A percentile compares a stretch with the other conserved stretches of the same genome.
Evolutionary conservation across 37 sponge, comb jelly and placozoan species (phyloP).

Genomic region (Spongilla lacustris): DNA sequence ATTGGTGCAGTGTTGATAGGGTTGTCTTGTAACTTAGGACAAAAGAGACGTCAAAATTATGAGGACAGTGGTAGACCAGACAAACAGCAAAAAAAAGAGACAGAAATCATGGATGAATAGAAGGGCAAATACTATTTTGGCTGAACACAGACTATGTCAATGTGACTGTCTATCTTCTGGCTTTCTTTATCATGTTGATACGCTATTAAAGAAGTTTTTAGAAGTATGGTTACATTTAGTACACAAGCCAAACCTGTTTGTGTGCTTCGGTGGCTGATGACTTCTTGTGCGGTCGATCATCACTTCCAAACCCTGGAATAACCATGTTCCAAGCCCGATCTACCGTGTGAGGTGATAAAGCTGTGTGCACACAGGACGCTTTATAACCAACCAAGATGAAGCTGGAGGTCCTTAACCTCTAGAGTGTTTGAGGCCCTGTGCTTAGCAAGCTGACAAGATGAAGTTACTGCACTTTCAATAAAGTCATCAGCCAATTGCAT

Average conservation of each 20-base stretch:
- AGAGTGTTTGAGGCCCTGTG: constrained; percentile 88
- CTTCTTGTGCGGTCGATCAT: constrained; percentile 54
- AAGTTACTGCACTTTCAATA: constrained; percentile 85
- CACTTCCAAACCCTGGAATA: constrained; percentile 86
- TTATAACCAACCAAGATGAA: constrained; percentile 61
- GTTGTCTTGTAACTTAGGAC: background rate
- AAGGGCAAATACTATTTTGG: background rate
- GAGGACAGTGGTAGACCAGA: background rate
- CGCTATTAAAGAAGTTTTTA: constrained; percentile 24
- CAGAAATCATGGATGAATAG: background rate
- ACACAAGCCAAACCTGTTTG: constrained; percentile 64
- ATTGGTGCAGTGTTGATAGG: background rate
- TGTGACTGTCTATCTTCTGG: constrained; percentile 31
- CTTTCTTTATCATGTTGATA: constrained; percentile 62
- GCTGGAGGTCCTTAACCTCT: constrained; percentile 80
- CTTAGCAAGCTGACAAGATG: constrained; percentile 88
- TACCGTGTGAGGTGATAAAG: background rate
- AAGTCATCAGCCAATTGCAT: constrained; percentile 95
- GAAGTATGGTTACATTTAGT: background rate
- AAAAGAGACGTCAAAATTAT: background rate
- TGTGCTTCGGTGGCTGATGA: constrained; percentile 84
- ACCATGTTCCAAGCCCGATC: constrained; percentile 92
- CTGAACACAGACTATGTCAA: background rate
- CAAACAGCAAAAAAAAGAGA: background rate
- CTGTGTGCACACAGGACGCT: background rate